Percentiles rank a stretch among this genome's conserved stretches.
Conservation (phyloP, 2,888 invertebrate genomes). For the Bembecia ichneumoniformis region DNA sequence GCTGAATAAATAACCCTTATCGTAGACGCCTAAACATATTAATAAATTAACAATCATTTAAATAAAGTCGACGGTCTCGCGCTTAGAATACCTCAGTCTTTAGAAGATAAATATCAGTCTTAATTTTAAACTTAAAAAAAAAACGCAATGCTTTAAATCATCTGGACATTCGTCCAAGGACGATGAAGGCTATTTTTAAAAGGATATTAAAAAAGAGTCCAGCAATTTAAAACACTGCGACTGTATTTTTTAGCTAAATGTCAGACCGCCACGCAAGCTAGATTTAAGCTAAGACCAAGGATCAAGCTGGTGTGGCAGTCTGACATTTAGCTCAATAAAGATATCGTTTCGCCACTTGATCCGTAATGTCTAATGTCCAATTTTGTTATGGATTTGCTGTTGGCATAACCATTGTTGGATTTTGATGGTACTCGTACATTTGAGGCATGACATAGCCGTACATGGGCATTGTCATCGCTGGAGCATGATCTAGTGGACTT, state of each 20-base stretch:
- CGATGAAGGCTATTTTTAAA: constrained; percentile 22
- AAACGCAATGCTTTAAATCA: constrained; percentile 41
- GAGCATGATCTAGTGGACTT: constrained; percentile 49
- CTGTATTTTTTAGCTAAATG: constrained; percentile 51
- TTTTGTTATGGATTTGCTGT: constrained; percentile 43
- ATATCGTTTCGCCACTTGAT: constrained; percentile 54
- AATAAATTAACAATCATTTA: constrained; percentile 46
- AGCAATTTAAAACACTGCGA: constrained; percentile 52
- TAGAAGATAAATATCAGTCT: constrained; percentile 17
- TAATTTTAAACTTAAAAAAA: neutral
- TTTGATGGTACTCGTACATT: constrained; percentile 22
- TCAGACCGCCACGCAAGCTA: constrained; percentile 55
- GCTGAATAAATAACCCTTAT: constrained; percentile 65
- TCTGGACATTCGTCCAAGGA: constrained; percentile 23
- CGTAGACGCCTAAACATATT: constrained; percentile 36
- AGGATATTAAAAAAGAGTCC: constrained; percentile 18
- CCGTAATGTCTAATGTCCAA: constrained; percentile 52
- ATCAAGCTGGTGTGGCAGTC: constrained; percentile 61
- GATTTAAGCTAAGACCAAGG: constrained; percentile 46
- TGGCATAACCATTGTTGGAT: constrained; percentile 21
- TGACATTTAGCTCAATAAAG: constrained; percentile 57
- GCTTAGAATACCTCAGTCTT: constrained; percentile 49
- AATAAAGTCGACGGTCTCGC: constrained; percentile 69
- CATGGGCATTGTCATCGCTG: constrained; percentile 61
- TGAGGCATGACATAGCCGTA: constrained; percentile 59